Evolutionary conservation across 1,140 invertebrate species (phyloP).

Genomic region (Melanaphis sacchari): DNA sequence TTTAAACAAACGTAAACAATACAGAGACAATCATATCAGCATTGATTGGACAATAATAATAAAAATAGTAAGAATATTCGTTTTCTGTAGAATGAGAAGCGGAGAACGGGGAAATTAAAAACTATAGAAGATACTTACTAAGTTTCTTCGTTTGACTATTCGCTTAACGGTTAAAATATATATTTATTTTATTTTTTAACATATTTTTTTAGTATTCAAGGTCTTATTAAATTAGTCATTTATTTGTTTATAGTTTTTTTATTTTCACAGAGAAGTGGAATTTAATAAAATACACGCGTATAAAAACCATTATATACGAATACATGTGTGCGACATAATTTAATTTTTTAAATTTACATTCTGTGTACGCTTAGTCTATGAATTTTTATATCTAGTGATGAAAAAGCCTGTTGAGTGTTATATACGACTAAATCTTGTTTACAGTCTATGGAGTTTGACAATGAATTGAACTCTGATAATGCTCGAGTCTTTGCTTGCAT

Average conservation of each 20-base stretch:
- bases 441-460: background rate
- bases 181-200: too few species aligned
- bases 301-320: background rate
- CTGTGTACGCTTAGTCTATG: background rate
- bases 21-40: background rate
- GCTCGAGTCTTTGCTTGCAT: background rate
- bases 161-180: background rate
- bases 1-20: background rate
- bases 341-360: background rate
- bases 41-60: background rate
- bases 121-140: background rate
- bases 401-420: background rate
- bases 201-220: rapidly evolving
- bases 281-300: background rate
- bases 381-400: background rate
- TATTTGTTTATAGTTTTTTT: background rate
- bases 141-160: background rate
- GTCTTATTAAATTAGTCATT: background rate
- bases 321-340: background rate
- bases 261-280: background rate
- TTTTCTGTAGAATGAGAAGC: background rate
- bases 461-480: background rate
- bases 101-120: background rate
- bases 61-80: background rate
- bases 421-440: background rate